Evolutionary conservation across 1,140 invertebrate genomes (phyloP).

Genomic region (Drosophila tani): DNA sequence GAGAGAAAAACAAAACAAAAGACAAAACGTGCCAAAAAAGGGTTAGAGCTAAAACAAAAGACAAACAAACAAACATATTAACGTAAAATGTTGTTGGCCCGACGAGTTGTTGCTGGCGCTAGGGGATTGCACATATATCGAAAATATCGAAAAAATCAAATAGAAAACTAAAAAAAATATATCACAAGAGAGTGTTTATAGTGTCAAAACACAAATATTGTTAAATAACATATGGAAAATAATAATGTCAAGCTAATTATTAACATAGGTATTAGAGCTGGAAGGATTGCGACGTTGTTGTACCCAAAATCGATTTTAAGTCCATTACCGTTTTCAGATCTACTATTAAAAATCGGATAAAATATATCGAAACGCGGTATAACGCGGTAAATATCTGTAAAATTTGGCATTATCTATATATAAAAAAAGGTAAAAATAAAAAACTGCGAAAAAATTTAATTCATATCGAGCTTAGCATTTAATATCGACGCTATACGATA

Average conservation of each 20-base stretch:
- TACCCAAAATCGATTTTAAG: too few relatives aligned
- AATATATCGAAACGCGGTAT: not conserved
- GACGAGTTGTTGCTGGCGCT: conserved; percentile 23
- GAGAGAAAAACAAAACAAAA: conserved; percentile 35
- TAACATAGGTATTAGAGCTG: too few relatives aligned
- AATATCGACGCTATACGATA: not conserved
- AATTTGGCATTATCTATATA: too few relatives aligned
- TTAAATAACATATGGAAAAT: not conserved
- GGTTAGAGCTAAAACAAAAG: conserved; percentile 67
- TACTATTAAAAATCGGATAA: not conserved
- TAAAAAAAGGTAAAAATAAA: too few relatives aligned
- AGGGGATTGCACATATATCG: not conserved
- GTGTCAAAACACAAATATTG: not conserved
- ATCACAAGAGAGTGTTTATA: not conserved
- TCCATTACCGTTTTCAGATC: too few relatives aligned
- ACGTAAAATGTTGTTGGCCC: conserved; percentile 69
- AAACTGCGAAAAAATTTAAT: too few relatives aligned
- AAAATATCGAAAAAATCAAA: not conserved
- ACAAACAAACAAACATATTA: conserved; percentile 80
- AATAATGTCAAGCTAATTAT: too few relatives aligned
- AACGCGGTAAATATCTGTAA: too few relatives aligned
- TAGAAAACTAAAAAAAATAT: not conserved
- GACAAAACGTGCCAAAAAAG: conserved; percentile 54
- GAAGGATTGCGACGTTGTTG: too few relatives aligned
- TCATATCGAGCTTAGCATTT: not conserved